Evolutionary conservation across 2,888 invertebrate species (phyloP).

Genomic region (Habrosyne pyritoides): DNA sequence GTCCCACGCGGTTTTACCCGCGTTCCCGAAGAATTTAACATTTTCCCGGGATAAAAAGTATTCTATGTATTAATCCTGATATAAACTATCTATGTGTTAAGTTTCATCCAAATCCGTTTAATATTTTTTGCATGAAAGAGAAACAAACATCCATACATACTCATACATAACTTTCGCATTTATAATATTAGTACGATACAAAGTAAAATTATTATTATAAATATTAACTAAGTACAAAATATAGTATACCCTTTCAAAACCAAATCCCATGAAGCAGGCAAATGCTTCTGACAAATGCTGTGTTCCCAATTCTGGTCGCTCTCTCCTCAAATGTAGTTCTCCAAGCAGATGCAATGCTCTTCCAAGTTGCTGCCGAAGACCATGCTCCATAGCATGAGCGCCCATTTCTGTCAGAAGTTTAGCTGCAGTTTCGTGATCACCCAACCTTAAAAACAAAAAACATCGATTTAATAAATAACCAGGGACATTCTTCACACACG

Average conservation of each 20-base stretch:
- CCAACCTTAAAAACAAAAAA: slow-evolving; percentile 57
- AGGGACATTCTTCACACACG: too few relatives aligned
- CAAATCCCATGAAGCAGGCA: slow-evolving; percentile 69
- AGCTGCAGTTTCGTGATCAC: slow-evolving; percentile 64
- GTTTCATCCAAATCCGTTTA: too few relatives aligned
- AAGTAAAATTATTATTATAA: neutral
- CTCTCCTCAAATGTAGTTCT: slow-evolving; percentile 68
- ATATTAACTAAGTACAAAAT: neutral
- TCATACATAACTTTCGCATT: neutral
- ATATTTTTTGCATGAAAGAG: too few relatives aligned
- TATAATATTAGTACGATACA: neutral
- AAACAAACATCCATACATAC: too few relatives aligned
- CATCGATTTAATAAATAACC: too few relatives aligned
- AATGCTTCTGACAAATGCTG: slow-evolving; percentile 73
- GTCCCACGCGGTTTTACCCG: too few relatives aligned
- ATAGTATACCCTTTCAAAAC: slow-evolving; percentile 44
- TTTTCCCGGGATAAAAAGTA: too few relatives aligned
- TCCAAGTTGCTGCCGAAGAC: slow-evolving; percentile 62
- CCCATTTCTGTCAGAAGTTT: slow-evolving; percentile 74
- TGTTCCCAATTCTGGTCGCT: slow-evolving; percentile 70
- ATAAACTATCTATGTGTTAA: too few relatives aligned
- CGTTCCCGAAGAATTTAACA: too few relatives aligned
- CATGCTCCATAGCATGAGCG: slow-evolving; percentile 64
- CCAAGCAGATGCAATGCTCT: slow-evolving; percentile 71
- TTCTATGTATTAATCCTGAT: too few relatives aligned